Conservation (phyloP, 1,140 invertebrate genomes). For the Pseudachorutes palmiensis region DNA sequence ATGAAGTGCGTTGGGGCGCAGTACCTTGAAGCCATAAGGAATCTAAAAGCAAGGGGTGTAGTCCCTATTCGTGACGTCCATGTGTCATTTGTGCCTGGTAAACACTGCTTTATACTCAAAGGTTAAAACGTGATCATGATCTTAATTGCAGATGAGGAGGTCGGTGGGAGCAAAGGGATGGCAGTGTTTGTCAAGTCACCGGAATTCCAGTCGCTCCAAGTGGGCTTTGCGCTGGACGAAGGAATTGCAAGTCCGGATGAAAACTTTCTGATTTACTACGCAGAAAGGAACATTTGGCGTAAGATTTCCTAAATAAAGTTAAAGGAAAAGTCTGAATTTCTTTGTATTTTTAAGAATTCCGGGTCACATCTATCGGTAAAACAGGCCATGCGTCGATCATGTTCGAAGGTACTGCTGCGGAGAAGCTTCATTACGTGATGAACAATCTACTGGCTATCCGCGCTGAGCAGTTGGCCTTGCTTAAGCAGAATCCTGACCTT, state of each 20-base stretch:
- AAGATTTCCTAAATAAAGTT: constrained; percentile 39
- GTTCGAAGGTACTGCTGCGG: constrained; percentile 68
- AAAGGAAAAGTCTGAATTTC: neutral
- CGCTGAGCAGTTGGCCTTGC: constrained; percentile 46
- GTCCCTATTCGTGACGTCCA: constrained; percentile 59
- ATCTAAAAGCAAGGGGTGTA: constrained; percentile 53
- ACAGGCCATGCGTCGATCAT: constrained; percentile 83
- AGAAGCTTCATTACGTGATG: constrained; percentile 69
- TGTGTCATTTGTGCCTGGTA: constrained; percentile 63
- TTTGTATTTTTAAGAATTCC: constrained; percentile 29
- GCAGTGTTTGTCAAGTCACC: constrained; percentile 63
- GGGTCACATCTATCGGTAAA: constrained; percentile 49
- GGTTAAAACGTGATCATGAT: constrained; percentile 10
- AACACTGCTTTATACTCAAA: neutral
- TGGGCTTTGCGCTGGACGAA: constrained; percentile 89
- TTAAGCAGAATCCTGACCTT: neutral
- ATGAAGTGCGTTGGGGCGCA: constrained; percentile 75
- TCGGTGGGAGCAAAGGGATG: constrained; percentile 79
- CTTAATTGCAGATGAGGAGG: constrained; percentile 93
- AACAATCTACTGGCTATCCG: constrained; percentile 67
- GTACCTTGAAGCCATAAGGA: constrained; percentile 67
- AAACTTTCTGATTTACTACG: constrained; percentile 64
- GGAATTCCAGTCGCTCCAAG: constrained; percentile 70
- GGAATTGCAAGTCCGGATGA: constrained; percentile 60
- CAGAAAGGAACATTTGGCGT: constrained; percentile 65